A percentile compares a stretch with the other conserved stretches of the same genome.
phyloP scores from a whole-genome alignment of 2,888 invertebrate genomes.

The Trichogramma evanescens region DNA sequence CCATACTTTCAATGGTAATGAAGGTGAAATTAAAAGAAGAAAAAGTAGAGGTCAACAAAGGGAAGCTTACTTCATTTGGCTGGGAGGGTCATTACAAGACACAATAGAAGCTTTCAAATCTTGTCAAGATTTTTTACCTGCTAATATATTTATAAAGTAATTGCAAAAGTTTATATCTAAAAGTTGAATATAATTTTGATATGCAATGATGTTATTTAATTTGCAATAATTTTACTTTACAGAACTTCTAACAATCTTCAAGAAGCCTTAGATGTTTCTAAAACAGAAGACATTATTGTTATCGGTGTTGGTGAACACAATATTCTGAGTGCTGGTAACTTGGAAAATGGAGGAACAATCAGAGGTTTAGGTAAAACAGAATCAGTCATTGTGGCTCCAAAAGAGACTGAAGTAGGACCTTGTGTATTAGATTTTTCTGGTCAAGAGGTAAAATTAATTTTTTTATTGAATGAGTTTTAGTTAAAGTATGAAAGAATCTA shows the following conservation, averaged over 20 bases:
- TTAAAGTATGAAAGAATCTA: background rate
- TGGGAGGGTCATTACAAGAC: slow-evolving; percentile 47
- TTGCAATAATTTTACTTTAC: slow-evolving; percentile 6
- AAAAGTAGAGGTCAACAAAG: slow-evolving; percentile 28
- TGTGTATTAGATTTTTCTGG: slow-evolving; percentile 52
- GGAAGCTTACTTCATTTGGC: slow-evolving; percentile 47
- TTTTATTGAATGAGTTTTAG: background rate
- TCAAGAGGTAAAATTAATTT: slow-evolving; percentile 38
- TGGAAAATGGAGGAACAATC: slow-evolving; percentile 51
- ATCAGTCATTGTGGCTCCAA: slow-evolving; percentile 43
- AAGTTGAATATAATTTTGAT: background rate
- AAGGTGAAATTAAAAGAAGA: slow-evolving; percentile 26
- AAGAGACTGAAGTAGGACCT: slow-evolving; percentile 49
- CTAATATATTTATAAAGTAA: slow-evolving; percentile 46
- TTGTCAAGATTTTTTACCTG: slow-evolving; percentile 43
- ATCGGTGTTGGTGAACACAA: slow-evolving; percentile 50
- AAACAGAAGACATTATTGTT: slow-evolving; percentile 49
- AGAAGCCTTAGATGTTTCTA: slow-evolving; percentile 45
- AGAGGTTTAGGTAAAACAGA: slow-evolving; percentile 37
- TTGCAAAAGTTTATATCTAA: slow-evolving; percentile 33
- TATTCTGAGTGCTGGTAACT: slow-evolving; percentile 49
- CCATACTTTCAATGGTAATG: slow-evolving; percentile 26
- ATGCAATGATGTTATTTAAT: background rate
- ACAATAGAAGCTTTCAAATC: slow-evolving; percentile 48
- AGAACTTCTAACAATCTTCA: slow-evolving; percentile 41